Conservation (phyloP, 2,888 invertebrate genomes). For the Micoletzkya japonica region DNA sequence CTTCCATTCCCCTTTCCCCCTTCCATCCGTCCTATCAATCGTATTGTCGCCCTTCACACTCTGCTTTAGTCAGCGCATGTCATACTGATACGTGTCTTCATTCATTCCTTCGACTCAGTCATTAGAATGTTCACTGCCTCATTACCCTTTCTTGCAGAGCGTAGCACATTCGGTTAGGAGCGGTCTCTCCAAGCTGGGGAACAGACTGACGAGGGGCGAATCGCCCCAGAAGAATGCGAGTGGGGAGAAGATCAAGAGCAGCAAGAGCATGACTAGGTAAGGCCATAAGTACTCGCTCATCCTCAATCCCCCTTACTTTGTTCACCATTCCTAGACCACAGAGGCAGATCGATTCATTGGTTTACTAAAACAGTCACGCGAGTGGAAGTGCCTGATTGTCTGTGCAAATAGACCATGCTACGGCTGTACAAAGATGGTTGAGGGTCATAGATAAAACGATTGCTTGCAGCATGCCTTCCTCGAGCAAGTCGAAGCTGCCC, state of each 20-base stretch:
- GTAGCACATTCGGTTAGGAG: not conserved
- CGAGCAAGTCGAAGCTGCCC: conserved; percentile 27
- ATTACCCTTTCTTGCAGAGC: not conserved
- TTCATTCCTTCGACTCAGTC: not conserved
- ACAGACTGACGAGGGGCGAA: conserved; percentile 31
- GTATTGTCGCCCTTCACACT: conserved; percentile 1
- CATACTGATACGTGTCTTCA: not conserved
- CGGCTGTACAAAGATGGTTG: too few relatives aligned
- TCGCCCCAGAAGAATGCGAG: conserved; percentile 23
- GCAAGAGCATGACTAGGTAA: conserved; percentile 29
- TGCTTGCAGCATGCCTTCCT: conserved; percentile 17
- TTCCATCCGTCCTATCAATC: conserved; percentile 7
- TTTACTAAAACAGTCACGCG: not conserved
- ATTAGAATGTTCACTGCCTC: not conserved
- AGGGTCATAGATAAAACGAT: not conserved
- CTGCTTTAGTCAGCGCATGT: not conserved
- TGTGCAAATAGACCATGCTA: not conserved
- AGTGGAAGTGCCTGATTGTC: not conserved
- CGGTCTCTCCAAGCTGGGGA: conserved; percentile 41
- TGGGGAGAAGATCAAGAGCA: conserved; percentile 17
- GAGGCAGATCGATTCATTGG: not conserved
- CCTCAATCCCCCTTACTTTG: not conserved
- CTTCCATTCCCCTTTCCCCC: not conserved
- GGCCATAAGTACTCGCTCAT: not conserved
- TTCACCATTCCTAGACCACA: not conserved